These are phyloP conservation scores for Pecten maximus DNA, from an alignment of 2,888 invertebrate species.

Conservation along the genomic window DNA sequence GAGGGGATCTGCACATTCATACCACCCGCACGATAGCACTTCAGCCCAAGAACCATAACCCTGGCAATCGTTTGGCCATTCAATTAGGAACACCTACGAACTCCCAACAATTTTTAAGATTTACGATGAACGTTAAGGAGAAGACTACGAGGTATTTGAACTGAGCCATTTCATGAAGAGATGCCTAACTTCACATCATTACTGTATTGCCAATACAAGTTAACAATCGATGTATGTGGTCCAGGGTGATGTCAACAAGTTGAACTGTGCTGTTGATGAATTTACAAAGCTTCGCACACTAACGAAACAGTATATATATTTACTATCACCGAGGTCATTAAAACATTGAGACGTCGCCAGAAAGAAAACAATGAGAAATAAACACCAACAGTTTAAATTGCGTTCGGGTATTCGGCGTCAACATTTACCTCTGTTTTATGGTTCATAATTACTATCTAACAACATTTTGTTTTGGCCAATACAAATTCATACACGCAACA, in stretches of 20 bases:
- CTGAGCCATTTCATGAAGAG: background rate
- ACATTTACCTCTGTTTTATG: no score
- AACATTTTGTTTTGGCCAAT: no score
- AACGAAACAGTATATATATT: background rate
- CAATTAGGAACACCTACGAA: slow-evolving; percentile 30
- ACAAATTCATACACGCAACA: no score
- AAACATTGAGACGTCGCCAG: no score
- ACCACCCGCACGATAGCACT: slow-evolving; percentile 9
- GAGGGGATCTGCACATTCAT: background rate
- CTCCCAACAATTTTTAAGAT: slow-evolving; percentile 18
- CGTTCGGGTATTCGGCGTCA: no score
- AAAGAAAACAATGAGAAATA: no score
- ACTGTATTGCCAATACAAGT: background rate
- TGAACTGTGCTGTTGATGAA: background rate
- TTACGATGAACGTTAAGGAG: background rate
- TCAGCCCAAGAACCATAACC: background rate
- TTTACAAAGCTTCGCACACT: background rate
- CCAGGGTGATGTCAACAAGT: background rate
- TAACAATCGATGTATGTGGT: background rate
- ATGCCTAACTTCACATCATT: background rate
- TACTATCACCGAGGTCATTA: no score
- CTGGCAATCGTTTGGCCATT: slow-evolving; percentile 24
- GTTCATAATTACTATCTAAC: no score
- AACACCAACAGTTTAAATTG: no score
- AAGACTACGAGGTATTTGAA: background rate